These are phyloP conservation scores for Malachius bipustulatus DNA, from an alignment of 2,888 invertebrate species.

Conservation along the genomic window DNA sequence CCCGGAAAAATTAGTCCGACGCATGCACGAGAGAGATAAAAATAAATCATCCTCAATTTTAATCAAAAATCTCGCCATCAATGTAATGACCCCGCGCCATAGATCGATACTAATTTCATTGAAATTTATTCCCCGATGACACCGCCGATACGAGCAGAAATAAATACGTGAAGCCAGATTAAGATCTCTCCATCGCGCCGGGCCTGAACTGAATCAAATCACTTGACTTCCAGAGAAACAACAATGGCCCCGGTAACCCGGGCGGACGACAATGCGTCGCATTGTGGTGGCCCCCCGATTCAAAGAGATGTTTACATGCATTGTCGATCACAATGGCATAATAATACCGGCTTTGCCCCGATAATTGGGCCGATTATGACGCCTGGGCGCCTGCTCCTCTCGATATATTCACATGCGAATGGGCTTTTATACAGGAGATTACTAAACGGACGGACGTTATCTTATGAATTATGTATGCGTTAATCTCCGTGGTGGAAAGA, in stretches of 20 bases:
- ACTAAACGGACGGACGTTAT: no score
- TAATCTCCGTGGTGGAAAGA: no score
- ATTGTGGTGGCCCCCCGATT: not conserved
- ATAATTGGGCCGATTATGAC: slow-evolving; percentile 1
- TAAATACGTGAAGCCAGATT: not conserved
- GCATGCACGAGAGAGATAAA: no score
- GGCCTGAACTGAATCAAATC: not conserved
- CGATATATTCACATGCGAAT: no score
- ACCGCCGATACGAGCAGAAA: no score
- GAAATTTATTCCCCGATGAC: slow-evolving; percentile 1
- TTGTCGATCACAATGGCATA: slow-evolving; percentile 3
- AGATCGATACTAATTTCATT: slow-evolving; percentile 2
- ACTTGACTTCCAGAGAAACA: not conserved
- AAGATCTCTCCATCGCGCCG: no score
- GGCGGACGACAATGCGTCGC: not conserved
- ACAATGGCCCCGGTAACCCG: not conserved
- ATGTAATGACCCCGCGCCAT: no score
- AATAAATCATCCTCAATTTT: no score
- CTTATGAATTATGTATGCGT: no score
- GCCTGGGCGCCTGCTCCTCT: not conserved
- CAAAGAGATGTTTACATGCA: slow-evolving; percentile 3
- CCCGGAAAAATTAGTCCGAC: no score
- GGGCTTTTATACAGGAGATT: no score
- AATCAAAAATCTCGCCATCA: no score
- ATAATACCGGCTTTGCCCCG: not conserved